A percentile compares a stretch with the other conserved stretches of the same genome.
These are phyloP conservation scores for Falco cherrug DNA, from an alignment of 2,797 vertebrate species.

Conservation along the genomic window DNA sequence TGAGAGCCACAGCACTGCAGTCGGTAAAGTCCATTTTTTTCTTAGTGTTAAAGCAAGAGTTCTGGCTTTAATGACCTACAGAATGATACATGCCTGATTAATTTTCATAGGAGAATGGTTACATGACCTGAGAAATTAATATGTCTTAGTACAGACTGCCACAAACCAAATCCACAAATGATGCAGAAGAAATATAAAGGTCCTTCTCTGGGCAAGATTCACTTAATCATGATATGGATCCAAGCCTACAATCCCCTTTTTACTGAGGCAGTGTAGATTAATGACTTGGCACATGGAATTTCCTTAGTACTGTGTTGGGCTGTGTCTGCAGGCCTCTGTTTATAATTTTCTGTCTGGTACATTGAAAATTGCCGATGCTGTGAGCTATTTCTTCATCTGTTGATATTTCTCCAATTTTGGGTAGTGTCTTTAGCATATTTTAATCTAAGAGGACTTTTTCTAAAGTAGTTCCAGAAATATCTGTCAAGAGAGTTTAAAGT, in stretches of 20 bases:
- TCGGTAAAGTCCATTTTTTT: background rate
- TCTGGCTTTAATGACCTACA: background rate
- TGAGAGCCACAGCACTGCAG: background rate
- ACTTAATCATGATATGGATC: background rate
- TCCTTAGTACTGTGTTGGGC: background rate
- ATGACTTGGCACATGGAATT: background rate
- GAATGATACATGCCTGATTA: background rate
- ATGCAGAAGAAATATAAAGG: background rate
- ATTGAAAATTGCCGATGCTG: background rate
- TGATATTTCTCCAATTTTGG: background rate
- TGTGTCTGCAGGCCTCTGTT: background rate
- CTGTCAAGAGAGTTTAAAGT: slow-evolving; percentile 2
- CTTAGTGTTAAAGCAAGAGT: background rate
- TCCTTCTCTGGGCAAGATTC: background rate
- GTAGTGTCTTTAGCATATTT: slow-evolving; percentile 24
- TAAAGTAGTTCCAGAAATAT: slow-evolving; percentile 7
- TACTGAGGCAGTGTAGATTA: background rate
- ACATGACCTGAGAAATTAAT: background rate
- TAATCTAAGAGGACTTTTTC: background rate
- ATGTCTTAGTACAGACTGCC: background rate
- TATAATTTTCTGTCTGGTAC: background rate
- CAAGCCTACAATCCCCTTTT: background rate
- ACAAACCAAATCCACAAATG: background rate
- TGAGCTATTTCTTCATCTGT: background rate
- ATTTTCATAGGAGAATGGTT: background rate